Evolutionary conservation across 2,113 vertebrate species (phyloP), one percentile per base, ranked within the genome.

Genomic region (Pongo abelii): DNA sequence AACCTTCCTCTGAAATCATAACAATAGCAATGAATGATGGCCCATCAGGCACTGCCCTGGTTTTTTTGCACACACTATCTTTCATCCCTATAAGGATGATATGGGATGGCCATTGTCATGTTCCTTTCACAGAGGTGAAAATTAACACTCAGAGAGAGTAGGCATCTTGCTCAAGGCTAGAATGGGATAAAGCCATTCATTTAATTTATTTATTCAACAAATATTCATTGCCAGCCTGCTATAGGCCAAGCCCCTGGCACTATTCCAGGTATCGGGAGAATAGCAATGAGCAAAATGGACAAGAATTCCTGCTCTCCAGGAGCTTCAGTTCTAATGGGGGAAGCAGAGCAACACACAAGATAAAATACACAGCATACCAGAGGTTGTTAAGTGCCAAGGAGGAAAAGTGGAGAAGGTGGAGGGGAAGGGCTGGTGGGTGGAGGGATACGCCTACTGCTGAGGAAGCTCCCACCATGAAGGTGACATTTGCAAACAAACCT

Each of bases 41-140:
- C 4, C 0, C 8, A 5, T 38, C 77, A n/a, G 57, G 38, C 2
- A 2, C 46, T 30, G n/a, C 30, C 1, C 46, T 17, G 64, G 43
- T 8, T 72, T 55, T 55, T 48, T 46, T 55, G 75, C 38, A 57
- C 23, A 2, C 3, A 13, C 40, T 78, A 3, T 17, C 38, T 93
- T 59, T 50, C 50, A 43, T 38, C 27, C 35, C 84, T 40, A 2
- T 32, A 48, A 67, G 40, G 57, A 77, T 5, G 0, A 16, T 4
- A 11, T 11, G 12, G 35, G 69, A 67, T 20, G 25, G 20, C 32
- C 32, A 8, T 52, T 14, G 8, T 55, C 18, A 27, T 48, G 69
- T 77, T 38, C 38, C 35, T 30, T 50, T 61, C 52, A 3, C 75
- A 13, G 72, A 23, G 25, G 79, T 25, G 27, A 81, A 86, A 40